Evolutionary conservation across 2,888 invertebrate species (phyloP).

Genomic region (Apocheima hispidaria): DNA sequence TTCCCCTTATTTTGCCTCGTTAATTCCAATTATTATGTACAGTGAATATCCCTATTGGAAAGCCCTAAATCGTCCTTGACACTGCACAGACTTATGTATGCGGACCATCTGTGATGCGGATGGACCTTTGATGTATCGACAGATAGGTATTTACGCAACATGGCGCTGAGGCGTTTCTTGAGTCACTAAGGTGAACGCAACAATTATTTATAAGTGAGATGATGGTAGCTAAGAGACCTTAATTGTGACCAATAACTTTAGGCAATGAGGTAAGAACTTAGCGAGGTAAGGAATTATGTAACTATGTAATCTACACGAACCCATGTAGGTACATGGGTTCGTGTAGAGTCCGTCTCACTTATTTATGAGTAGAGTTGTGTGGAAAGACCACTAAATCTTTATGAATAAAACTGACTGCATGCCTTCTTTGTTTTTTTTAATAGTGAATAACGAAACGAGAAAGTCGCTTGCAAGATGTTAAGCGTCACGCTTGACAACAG

Average conservation of each 20-base stretch:
- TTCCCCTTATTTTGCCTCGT: too few species aligned
- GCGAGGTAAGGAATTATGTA: background rate
- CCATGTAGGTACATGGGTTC: too few species aligned
- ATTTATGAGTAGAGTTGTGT: background rate
- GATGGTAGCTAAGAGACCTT: conserved; percentile 1
- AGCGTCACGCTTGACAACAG: background rate
- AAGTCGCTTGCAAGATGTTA: background rate
- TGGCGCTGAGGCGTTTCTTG: conserved; percentile 1
- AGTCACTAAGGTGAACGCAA: conserved; percentile 12
- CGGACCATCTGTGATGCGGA: too few species aligned
- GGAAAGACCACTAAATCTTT: background rate
- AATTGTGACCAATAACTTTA: background rate
- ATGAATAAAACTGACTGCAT: too few species aligned
- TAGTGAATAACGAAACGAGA: background rate
- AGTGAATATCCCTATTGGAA: too few species aligned
- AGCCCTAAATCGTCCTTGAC: too few species aligned
- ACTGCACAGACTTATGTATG: too few species aligned
- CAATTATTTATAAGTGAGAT: conserved; percentile 10
- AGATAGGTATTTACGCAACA: conserved; percentile 8
- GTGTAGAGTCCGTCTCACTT: background rate
- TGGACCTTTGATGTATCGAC: background rate
- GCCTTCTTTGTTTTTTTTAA: too few species aligned
- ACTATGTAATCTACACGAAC: background rate
- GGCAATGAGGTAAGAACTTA: background rate
- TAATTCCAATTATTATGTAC: too few species aligned